phyloP scores from a whole-genome alignment of 30 jellyfish, hydroid and myxozoan species.

The Nemopilema nomurai region DNA sequence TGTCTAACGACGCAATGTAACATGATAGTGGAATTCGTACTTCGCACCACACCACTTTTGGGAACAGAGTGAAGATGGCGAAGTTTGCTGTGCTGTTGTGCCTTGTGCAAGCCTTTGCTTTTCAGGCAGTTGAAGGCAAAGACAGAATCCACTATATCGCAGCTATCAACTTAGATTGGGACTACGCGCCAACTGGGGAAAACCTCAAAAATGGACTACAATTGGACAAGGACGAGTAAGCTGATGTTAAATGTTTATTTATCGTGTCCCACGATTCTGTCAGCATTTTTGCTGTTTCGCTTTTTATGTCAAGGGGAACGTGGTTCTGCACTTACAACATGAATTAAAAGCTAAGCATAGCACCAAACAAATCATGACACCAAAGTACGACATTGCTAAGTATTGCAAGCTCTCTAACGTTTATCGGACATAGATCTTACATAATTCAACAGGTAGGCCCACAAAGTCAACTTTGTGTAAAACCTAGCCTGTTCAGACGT shows the following conservation, averaged over 20 bases:
- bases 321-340: too few species aligned
- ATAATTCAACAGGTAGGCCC: too few species aligned
- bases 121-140: slow-evolving; percentile 21
- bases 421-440: too few species aligned
- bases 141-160: slow-evolving; percentile 59
- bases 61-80: neutral
- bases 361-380: too few species aligned
- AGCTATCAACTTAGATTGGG: slow-evolving; percentile 66
- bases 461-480: too few species aligned
- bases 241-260: neutral
- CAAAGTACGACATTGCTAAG: too few species aligned
- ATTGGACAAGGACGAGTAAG: slow-evolving; percentile 61
- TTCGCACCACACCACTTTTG: neutral
- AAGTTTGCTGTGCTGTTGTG: neutral
- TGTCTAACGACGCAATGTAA: neutral
- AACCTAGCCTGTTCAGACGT: too few species aligned
- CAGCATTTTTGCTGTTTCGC: too few species aligned
- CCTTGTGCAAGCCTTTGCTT: neutral
- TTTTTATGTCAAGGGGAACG: too few species aligned
- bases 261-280: too few species aligned
- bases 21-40: neutral
- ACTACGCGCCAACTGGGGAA: slow-evolving; percentile 60
- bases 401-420: too few species aligned
- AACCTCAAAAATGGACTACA: slow-evolving; percentile 27
- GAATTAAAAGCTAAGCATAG: too few species aligned